phyloP scores from a whole-genome alignment of 2,113 vertebrate genomes.

The Ceyx cyanopectus region DNA sequence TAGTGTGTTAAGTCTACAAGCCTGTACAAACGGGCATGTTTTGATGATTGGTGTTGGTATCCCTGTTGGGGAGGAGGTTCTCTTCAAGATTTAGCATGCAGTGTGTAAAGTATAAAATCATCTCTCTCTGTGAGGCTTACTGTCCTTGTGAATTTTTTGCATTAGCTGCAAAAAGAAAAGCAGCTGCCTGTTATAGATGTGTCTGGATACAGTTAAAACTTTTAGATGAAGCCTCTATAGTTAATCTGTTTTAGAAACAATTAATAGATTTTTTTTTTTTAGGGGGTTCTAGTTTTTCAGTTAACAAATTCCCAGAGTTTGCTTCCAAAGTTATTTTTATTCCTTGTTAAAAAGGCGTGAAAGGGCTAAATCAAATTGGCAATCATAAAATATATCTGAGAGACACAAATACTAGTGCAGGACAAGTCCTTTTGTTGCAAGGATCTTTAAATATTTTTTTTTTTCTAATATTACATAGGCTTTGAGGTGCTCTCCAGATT shows the following conservation, averaged over 20 bases:
- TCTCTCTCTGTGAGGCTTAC: neutral
- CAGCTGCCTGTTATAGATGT: neutral
- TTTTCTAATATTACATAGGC: neutral
- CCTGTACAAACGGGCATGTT: neutral
- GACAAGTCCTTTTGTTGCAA: neutral
- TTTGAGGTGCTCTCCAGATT: neutral
- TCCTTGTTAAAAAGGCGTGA: neutral
- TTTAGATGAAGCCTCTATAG: neutral
- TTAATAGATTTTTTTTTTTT: neutral
- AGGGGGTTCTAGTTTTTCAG: neutral
- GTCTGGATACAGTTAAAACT: neutral
- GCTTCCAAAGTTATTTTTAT: neutral
- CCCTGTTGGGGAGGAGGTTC: neutral
- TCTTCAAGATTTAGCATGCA: neutral
- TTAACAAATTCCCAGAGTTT: neutral
- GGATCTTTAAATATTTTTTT: neutral
- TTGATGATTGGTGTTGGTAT: neutral
- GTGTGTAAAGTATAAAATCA: neutral
- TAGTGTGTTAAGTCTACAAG: neutral
- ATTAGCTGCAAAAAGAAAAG: neutral
- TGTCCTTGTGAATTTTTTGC: neutral
- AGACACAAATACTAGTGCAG: neutral
- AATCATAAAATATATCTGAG: neutral
- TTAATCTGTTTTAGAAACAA: neutral
- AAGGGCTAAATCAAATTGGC: neutral